Base-by-base conservation (phyloP, 2,113 vertebrate species). In the Budorcas taxicolor region DNA sequence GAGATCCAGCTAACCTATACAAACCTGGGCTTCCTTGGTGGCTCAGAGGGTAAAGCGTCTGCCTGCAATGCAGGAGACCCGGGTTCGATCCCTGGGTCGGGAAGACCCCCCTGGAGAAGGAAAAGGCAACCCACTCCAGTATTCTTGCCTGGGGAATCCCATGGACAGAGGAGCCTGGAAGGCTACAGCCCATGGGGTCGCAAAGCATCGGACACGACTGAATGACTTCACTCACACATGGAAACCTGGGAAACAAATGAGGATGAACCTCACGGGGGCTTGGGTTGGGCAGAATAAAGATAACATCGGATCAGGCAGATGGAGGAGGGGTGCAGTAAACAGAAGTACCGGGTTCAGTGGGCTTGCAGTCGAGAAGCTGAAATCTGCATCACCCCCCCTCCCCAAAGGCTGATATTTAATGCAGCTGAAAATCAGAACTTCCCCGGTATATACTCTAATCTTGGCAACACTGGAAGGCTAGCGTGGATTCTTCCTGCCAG, bases 161-260 rank as follows among this genome's bases (percentile, higher is more conserved):
- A 40, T 12, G 67, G n/a, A 12, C 0, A 5, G 67, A 40, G n/a
- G n/a, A 23, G 67, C n/a, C n/a, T 71, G 67, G n/a, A 23, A 40
- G n/a, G 21, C 67, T 23, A 71, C 3, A 71, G 19, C n/a, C 67
- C n/a, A 40, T 40, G 67, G 19, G 19, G 67, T 40, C 3, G 0
- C n/a, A 71, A 36, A 36, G 67, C 21, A 19, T 71, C 1, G 1
- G 10, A 40, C n/a, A 71, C 0, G 2, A 40, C n/a, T 71, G n/a
- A 71, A 5, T 10, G 1, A 71, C 19, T 36, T 71, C 19, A 71
- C n/a, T 40, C n/a, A 40, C n/a, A 40, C 0, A 4, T 13, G 13
- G 36, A 43, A 31, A 85, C 36, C 82, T 29, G 15, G 25, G 83
- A 43, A 85, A 43, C 9, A 4, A 12, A 17, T 12, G 55, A 58